A percentile compares a stretch with the other conserved stretches of the same genome.
These are phyloP conservation scores for Magallana angulata DNA, from an alignment of 1,140 invertebrate species.

Conservation along the genomic window DNA sequence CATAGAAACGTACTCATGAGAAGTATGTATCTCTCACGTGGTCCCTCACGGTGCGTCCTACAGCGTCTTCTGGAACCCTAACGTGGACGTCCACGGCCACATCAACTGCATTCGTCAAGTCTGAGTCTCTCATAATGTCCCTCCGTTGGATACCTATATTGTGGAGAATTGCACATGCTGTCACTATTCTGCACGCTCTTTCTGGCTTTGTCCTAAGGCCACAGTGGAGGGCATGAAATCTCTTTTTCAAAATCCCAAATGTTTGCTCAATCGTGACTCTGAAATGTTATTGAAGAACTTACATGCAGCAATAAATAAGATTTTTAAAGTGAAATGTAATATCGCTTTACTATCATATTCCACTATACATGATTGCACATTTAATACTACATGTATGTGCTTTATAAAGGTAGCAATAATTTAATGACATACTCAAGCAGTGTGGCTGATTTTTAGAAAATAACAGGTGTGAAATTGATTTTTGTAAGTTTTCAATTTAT, in stretches of 20 bases:
- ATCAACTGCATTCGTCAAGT: background rate
- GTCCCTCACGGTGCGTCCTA: background rate
- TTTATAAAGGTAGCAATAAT: too few relatives aligned
- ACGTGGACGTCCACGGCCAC: background rate
- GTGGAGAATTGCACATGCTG: conserved; percentile 31
- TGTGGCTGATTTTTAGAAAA: background rate
- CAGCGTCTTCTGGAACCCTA: background rate
- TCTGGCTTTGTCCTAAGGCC: conserved; percentile 30
- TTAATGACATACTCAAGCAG: too few relatives aligned
- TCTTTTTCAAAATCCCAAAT: conserved; percentile 47
- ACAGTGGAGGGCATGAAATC: conserved; percentile 39
- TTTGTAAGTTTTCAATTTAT: background rate
- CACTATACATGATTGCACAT: too few relatives aligned
- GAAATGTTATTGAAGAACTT: background rate
- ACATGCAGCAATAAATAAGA: background rate
- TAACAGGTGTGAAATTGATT: background rate
- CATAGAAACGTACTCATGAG: background rate
- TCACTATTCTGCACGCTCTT: conserved; percentile 9
- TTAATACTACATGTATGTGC: too few relatives aligned
- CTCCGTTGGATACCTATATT: conserved; percentile 27
- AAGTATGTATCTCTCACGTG: background rate
- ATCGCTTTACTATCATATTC: background rate
- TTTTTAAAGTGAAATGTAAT: background rate
- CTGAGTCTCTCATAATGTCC: background rate
- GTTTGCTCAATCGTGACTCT: conserved; percentile 47